phyloP scores from a whole-genome alignment of 2,888 invertebrate genomes.

The Tyria jacobaeae region DNA sequence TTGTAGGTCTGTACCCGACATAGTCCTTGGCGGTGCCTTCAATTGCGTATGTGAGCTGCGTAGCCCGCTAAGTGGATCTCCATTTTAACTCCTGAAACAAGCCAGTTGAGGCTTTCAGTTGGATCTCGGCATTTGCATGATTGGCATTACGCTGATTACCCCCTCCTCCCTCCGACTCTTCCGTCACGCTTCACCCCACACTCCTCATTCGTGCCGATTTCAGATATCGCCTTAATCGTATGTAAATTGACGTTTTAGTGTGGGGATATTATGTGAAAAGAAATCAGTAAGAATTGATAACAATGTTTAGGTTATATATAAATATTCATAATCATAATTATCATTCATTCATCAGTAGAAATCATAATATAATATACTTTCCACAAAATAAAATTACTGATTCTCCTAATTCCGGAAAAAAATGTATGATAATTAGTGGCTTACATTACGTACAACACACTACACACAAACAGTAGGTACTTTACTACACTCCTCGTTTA shows the following conservation, averaged over 20 bases:
- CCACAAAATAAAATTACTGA: no score
- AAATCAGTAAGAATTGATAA: no score
- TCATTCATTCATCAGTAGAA: no score
- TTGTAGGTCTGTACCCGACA: conserved; percentile 27
- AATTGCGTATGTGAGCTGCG: conserved; percentile 85
- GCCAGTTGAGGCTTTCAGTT: conserved; percentile 85
- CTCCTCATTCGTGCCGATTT: conserved; percentile 53
- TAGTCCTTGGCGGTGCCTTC: conserved; percentile 69
- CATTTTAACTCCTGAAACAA: conserved; percentile 87
- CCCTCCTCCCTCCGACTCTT: conserved; percentile 47
- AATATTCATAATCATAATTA: no score
- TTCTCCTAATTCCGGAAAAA: no score
- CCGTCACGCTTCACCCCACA: conserved; percentile 51
- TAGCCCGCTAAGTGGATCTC: conserved; percentile 85
- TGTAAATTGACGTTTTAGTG: conserved; percentile 76
- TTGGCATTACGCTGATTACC: conserved; percentile 86
- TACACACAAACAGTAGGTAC: no score
- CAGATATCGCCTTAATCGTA: conserved; percentile 75
- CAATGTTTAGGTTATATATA: no score
- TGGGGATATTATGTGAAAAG: no score
- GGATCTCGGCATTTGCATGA: conserved; percentile 86
- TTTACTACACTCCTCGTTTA: no score
- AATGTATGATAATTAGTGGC: no score
- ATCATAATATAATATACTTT: no score
- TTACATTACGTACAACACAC: no score